Conservation (phyloP, 2,797 vertebrate genomes). For the Ptychobarbus kaznakovi region DNA sequence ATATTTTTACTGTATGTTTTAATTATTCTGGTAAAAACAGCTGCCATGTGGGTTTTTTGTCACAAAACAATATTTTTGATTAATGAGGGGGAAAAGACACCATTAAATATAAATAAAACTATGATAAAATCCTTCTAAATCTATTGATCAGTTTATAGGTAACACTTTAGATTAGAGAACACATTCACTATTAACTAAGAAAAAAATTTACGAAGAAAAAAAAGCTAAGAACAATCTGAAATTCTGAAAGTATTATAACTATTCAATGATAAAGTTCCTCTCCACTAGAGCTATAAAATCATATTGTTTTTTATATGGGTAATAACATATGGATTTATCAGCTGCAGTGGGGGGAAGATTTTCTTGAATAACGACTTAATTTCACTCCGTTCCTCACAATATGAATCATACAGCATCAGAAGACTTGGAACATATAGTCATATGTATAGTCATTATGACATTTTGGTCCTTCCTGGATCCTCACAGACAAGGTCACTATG, state of each 20-base stretch:
- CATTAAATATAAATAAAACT: background rate
- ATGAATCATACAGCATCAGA: background rate
- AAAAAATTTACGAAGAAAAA: too few species aligned
- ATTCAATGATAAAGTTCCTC: background rate
- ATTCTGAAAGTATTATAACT: background rate
- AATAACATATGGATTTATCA: background rate
- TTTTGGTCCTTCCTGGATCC: background rate
- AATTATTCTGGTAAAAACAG: too few species aligned
- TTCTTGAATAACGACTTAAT: background rate
- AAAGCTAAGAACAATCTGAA: background rate
- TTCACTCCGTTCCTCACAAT: background rate
- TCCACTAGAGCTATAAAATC: background rate
- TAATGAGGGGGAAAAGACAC: background rate
- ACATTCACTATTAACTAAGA: too few species aligned
- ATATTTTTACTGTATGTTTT: too few species aligned
- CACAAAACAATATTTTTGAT: too few species aligned
- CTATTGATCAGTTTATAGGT: too few species aligned
- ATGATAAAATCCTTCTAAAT: background rate
- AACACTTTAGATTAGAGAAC: too few species aligned
- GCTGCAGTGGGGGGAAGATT: background rate
- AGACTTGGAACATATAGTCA: background rate
- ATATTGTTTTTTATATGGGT: background rate
- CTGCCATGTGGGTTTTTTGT: too few species aligned
- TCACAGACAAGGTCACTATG: background rate
- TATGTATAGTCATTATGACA: background rate